Percentiles rank a stretch among this genome's conserved stretches.
phyloP scores from a whole-genome alignment of 2,888 invertebrate species.

The Operophtera brumata region DNA sequence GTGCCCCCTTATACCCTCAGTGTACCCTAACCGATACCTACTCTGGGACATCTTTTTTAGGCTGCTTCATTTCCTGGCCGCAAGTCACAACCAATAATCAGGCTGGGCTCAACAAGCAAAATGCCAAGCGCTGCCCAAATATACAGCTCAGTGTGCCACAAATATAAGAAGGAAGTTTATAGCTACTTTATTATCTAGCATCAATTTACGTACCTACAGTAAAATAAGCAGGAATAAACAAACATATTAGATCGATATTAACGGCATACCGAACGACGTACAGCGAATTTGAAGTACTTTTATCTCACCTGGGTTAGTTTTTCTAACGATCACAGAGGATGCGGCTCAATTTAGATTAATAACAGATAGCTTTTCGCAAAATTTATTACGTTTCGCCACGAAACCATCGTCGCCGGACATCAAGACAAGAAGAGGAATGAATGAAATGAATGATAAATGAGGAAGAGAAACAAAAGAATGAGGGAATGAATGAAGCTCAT shows the following conservation, averaged over 20 bases:
- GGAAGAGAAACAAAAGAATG: too few relatives aligned
- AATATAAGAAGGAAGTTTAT: background rate
- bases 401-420: constrained; percentile 26
- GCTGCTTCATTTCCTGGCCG: too few relatives aligned
- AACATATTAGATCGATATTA: constrained; percentile 19
- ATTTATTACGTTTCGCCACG: constrained; percentile 26
- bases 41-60: too few relatives aligned
- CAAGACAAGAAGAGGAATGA: background rate
- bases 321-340: background rate
- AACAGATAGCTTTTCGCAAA: background rate
- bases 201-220: background rate
- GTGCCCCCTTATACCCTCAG: too few relatives aligned
- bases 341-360: constrained; percentile 1
- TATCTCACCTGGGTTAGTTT: constrained; percentile 12
- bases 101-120: too few relatives aligned
- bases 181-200: background rate
- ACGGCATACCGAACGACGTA: background rate
- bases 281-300: background rate
- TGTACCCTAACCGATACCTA: too few relatives aligned
- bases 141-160: background rate
- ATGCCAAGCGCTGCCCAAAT: too few relatives aligned
- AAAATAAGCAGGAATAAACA: constrained; percentile 10
- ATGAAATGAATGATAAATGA: too few relatives aligned
- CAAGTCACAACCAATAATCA: too few relatives aligned
- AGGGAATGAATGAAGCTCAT: too few relatives aligned